These are phyloP conservation scores for Sitophilus oryzae DNA, from an alignment of 1,140 invertebrate genomes.

Conservation along the genomic window DNA sequence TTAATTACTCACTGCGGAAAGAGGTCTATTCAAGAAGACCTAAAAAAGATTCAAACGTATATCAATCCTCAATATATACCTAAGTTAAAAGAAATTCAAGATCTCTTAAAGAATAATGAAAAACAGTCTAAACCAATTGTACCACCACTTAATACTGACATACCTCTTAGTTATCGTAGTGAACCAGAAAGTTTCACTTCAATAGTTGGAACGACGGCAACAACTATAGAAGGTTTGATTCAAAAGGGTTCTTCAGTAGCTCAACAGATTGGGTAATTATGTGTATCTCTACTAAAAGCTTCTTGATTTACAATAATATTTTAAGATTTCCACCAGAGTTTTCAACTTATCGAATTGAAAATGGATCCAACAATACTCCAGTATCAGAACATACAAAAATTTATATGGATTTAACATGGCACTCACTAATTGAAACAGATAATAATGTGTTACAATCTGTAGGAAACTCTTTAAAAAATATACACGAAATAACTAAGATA, in stretches of 20 bases:
- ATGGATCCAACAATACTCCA: too few species aligned
- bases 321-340: too few species aligned
- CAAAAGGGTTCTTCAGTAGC: constrained; percentile 23
- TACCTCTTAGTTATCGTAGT: constrained; percentile 38
- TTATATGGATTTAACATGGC: constrained; percentile 31
- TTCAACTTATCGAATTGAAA: constrained; percentile 15
- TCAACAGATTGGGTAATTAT: constrained; percentile 26
- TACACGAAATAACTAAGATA: constrained; percentile 28
- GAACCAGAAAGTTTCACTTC: constrained; percentile 4
- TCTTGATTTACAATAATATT: background rate
- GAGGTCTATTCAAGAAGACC: constrained; percentile 25
- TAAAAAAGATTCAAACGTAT: constrained; percentile 30
- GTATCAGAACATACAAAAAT: too few species aligned
- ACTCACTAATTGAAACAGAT: constrained; percentile 39
- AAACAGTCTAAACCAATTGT: constrained; percentile 8
- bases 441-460: constrained; percentile 38
- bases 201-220: constrained; percentile 32
- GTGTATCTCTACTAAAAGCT: background rate
- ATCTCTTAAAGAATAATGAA: constrained; percentile 2
- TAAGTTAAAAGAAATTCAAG: constrained; percentile 26
- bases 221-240: constrained; percentile 35
- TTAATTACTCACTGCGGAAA: constrained; percentile 34
- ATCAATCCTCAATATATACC: constrained; percentile 26
- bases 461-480: constrained; percentile 36
- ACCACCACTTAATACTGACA: constrained; percentile 32